These are phyloP conservation scores for Limosa lapponica DNA, from an alignment of 2,797 vertebrate species.

Conservation along the genomic window DNA sequence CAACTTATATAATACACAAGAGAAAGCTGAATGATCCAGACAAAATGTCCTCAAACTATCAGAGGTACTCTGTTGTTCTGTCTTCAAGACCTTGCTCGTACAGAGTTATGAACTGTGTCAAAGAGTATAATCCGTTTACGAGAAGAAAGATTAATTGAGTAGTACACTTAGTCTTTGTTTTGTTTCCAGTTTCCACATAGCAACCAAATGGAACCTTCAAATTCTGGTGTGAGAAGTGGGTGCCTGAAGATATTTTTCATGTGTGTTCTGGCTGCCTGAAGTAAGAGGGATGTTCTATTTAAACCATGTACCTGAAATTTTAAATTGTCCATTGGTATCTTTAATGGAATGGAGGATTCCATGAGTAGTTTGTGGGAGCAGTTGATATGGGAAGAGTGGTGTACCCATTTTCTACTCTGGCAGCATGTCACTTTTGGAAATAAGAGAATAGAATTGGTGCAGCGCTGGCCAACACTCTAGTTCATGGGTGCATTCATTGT, in stretches of 20 bases:
- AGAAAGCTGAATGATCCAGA: not conserved
- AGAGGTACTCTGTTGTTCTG: slow-evolving; percentile 1
- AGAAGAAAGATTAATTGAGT: slow-evolving; percentile 20
- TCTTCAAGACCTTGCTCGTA: slow-evolving; percentile 16
- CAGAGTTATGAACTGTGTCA: slow-evolving; percentile 45
- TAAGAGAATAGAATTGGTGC: not conserved
- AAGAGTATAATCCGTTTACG: not conserved
- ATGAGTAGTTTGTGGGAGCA: not conserved
- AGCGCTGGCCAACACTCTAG: not conserved
- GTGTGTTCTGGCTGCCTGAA: not conserved
- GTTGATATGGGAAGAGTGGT: fast-evolving
- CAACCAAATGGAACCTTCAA: not conserved
- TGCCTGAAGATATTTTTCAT: slow-evolving; percentile 2
- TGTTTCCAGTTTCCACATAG: not conserved
- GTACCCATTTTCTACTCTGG: not conserved
- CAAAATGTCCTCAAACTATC: slow-evolving; percentile 14
- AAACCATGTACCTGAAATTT: not conserved
- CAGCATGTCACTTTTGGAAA: not conserved
- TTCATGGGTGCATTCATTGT: not conserved
- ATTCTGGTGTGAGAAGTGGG: not conserved
- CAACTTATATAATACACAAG: fast-evolving
- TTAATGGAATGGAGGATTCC: not conserved
- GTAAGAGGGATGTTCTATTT: not conserved
- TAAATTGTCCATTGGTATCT: not conserved
- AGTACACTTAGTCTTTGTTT: slow-evolving; percentile 31